Evolutionary conservation across 2,888 invertebrate species (phyloP).

Genomic region (Panzeria rudis): DNA sequence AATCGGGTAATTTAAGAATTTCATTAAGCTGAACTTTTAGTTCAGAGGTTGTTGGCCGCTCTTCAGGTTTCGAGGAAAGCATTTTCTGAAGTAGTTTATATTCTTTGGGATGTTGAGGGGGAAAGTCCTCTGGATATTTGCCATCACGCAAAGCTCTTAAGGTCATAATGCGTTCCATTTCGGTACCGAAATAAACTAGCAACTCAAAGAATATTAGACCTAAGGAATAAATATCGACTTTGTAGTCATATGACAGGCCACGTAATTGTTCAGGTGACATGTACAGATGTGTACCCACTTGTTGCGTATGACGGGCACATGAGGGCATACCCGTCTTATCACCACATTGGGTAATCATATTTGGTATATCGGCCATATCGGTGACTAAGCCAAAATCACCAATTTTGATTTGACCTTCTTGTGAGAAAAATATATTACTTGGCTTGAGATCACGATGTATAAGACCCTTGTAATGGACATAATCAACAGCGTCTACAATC

Average conservation of each 20-base stretch:
- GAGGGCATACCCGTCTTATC: constrained; percentile 79
- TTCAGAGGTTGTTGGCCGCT: constrained; percentile 90
- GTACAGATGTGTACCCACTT: constrained; percentile 95
- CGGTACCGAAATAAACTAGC: constrained; percentile 94
- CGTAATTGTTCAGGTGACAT: constrained; percentile 98
- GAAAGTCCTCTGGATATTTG: constrained; percentile 89
- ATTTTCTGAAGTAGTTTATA: constrained; percentile 89
- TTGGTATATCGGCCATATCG: constrained; percentile 88
- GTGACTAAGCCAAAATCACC: constrained; percentile 99
- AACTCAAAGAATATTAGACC: constrained; percentile 97
- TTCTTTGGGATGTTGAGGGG: constrained; percentile 87
- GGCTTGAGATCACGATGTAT: constrained; percentile 99
- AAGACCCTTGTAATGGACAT: constrained; percentile 95
- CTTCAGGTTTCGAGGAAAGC: constrained; percentile 89
- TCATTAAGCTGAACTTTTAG: constrained; percentile 83
- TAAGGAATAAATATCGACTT: constrained; percentile 97
- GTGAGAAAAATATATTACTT: constrained; percentile 96
- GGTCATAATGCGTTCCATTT: constrained; percentile 92
- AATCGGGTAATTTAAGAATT: constrained; percentile 77
- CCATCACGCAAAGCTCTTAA: constrained; percentile 88
- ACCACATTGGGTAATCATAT: constrained; percentile 79
- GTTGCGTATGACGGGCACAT: constrained; percentile 86
- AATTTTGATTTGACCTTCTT: constrained; percentile 95
- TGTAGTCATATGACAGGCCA: constrained; percentile 91
- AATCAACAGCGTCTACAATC: constrained; percentile 97